Percentiles rank a stretch among this genome's conserved stretches.
Evolutionary conservation across 2,797 vertebrate genomes (phyloP).

Genomic region (Lithobates sylvaticus): DNA sequence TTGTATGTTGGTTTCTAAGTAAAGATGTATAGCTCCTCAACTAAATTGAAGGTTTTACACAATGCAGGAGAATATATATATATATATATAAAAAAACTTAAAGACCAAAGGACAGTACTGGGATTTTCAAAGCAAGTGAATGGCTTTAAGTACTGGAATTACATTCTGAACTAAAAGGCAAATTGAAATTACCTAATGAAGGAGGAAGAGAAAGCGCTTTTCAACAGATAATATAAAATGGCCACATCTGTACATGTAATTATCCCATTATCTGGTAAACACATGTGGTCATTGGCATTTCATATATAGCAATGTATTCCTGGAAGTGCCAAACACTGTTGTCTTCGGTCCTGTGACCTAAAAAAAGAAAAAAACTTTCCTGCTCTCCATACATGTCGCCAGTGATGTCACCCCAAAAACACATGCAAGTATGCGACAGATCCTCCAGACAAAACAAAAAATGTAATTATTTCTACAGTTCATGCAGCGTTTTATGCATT

Average conservation of each 20-base stretch:
- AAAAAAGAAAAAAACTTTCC: neutral
- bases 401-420: neutral
- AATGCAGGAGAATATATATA: no score
- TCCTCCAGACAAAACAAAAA: neutral
- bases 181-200: neutral
- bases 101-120: no score
- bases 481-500: no score
- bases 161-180: neutral
- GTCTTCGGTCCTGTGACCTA: neutral
- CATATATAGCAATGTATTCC: slow-evolving; percentile 51
- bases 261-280: slow-evolving; percentile 47
- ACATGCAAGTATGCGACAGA: no score
- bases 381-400: neutral
- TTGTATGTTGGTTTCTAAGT: no score
- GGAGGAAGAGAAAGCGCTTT: neutral
- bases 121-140: no score
- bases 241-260: slow-evolving; percentile 48
- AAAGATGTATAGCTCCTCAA: no score
- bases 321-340: slow-evolving; percentile 19
- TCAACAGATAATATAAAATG: slow-evolving; percentile 12
- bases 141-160: neutral
- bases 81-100: no score
- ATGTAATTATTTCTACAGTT: no score
- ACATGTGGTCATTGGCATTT: slow-evolving; percentile 46
- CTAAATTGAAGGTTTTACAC: no score